Conservation (phyloP, 2,888 invertebrate species). For the Bhutanitis thaidina region DNA sequence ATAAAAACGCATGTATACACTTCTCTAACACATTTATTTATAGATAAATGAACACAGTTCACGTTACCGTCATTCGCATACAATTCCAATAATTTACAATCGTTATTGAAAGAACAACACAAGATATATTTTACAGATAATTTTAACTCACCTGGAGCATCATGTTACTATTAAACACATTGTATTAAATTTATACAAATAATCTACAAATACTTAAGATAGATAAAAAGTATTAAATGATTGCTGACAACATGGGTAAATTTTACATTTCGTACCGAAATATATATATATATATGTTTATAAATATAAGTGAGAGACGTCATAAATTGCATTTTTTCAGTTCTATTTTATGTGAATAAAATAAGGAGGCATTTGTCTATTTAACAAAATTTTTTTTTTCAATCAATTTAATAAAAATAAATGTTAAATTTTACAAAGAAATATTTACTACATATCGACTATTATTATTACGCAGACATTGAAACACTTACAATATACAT, state of each 20-base stretch:
- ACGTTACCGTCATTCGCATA: slow-evolving; percentile 47
- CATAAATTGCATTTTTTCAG: background rate
- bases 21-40: slow-evolving; percentile 70
- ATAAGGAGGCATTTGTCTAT: background rate
- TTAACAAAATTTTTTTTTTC: too few species aligned
- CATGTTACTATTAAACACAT: slow-evolving; percentile 28
- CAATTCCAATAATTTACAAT: slow-evolving; percentile 36
- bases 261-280: too few species aligned
- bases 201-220: background rate
- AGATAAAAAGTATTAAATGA: too few species aligned
- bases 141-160: slow-evolving; percentile 64
- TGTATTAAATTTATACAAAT: slow-evolving; percentile 28
- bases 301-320: too few species aligned
- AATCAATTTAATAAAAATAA: too few species aligned
- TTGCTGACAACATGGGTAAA: too few species aligned
- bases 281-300: too few species aligned
- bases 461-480: slow-evolving; percentile 24
- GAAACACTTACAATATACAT: background rate
- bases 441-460: background rate
- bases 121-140: slow-evolving; percentile 10
- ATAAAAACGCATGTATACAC: slow-evolving; percentile 15
- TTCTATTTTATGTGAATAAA: background rate
- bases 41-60: slow-evolving; percentile 71
- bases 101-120: too few species aligned
- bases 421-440: background rate